These are phyloP conservation scores for Xestia ashworthii DNA, from an alignment of 2,888 invertebrate genomes.

Conservation along the genomic window DNA sequence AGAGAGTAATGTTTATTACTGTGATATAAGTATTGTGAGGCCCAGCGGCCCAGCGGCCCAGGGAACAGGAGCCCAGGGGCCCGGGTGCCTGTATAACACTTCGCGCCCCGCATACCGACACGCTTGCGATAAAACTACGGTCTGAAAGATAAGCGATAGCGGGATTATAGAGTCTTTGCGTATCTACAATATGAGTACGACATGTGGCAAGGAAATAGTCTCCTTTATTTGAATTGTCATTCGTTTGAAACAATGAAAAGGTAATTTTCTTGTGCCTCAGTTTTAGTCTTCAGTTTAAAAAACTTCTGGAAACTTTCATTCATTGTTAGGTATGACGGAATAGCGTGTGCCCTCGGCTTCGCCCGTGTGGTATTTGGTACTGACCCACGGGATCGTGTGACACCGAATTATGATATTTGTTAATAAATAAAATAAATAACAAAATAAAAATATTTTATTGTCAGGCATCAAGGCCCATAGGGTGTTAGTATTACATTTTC, in stretches of 20 bases:
- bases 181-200: neutral
- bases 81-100: slow-evolving; percentile 38
- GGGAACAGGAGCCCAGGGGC: slow-evolving; percentile 11
- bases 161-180: neutral
- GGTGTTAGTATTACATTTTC: too few species aligned
- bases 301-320: neutral
- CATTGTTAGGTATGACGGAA: too few species aligned
- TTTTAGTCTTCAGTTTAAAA: neutral
- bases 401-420: too few species aligned
- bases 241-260: neutral
- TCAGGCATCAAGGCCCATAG: too few species aligned
- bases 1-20: slow-evolving; percentile 66
- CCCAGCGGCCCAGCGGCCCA: neutral
- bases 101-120: slow-evolving; percentile 62
- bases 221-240: neutral
- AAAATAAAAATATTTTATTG: too few species aligned
- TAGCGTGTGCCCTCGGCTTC: too few species aligned
- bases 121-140: slow-evolving; percentile 40
- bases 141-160: slow-evolving; percentile 13
- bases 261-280: neutral
- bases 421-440: too few species aligned
- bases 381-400: too few species aligned
- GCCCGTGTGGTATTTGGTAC: too few species aligned
- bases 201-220: neutral
- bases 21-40: slow-evolving; percentile 58